Evolutionary conservation across 2,113 vertebrate species (phyloP).

Genomic region (Ctenodactylus gundi): DNA sequence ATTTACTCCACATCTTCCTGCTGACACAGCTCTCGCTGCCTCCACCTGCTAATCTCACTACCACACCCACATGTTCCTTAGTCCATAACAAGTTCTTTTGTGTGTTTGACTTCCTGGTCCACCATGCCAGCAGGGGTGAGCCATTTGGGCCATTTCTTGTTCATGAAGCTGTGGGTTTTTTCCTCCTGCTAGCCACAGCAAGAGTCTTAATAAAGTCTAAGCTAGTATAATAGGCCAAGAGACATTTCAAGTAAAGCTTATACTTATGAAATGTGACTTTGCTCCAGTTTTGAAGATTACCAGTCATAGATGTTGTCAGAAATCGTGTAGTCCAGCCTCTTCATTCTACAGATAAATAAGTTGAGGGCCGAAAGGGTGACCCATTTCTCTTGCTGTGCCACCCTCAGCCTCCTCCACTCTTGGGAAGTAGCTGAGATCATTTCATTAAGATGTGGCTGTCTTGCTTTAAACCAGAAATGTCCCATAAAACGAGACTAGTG

Average conservation of each 20-base stretch:
- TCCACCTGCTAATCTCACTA: no score
- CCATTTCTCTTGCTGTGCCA: not conserved
- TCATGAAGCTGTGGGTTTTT: not conserved
- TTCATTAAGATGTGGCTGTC: not conserved
- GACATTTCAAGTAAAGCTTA: no score
- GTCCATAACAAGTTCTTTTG: not conserved
- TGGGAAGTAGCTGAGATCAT: slow-evolving; percentile 20
- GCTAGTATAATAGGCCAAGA: not conserved
- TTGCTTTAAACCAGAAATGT: slow-evolving; percentile 24
- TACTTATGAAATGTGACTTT: not conserved
- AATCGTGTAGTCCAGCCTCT: not conserved
- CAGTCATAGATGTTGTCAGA: not conserved
- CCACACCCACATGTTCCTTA: not conserved
- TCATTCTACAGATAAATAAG: not conserved
- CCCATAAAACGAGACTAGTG: slow-evolving; percentile 31
- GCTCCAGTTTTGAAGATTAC: not conserved
- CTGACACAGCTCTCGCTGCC: no score
- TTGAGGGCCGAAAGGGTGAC: not conserved
- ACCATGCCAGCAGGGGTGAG: not conserved
- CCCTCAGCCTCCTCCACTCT: not conserved
- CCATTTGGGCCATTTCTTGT: not conserved
- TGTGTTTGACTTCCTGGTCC: not conserved
- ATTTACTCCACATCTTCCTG: no score
- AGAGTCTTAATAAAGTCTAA: not conserved
- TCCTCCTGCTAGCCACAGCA: not conserved